Evolutionary conservation across 2,888 invertebrate species (phyloP).

Genomic region (Ellobium chinense): DNA sequence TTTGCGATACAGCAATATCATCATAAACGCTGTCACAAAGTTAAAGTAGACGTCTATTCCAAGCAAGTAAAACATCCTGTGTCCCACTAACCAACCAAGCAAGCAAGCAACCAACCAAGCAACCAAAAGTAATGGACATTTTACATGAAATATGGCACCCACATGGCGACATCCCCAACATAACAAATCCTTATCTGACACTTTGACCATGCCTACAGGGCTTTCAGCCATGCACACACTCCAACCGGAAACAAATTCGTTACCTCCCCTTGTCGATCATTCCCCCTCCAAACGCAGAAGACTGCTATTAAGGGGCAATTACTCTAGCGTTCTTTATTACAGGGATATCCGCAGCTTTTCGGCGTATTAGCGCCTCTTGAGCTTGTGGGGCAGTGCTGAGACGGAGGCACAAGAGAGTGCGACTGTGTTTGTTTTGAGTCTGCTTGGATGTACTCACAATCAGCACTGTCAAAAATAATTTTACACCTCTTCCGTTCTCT

Average conservation of each 20-base stretch:
- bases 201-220: background rate
- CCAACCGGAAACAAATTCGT: conserved; percentile 35
- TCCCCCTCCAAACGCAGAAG: conserved; percentile 20
- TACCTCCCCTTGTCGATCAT: conserved; percentile 33
- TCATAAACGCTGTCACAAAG: too few species aligned
- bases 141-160: background rate
- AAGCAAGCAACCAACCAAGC: background rate
- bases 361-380: conserved; percentile 11
- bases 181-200: background rate
- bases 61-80: background rate
- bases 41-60: too few species aligned
- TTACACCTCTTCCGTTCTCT: too few species aligned
- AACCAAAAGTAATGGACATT: background rate
- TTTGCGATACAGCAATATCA: too few species aligned
- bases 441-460: background rate
- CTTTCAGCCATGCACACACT: background rate
- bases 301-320: conserved; percentile 37
- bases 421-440: background rate
- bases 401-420: background rate
- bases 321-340: conserved; percentile 31
- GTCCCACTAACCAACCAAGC: background rate
- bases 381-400: background rate
- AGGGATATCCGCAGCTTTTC: conserved; percentile 28
- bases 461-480: too few species aligned
- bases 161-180: background rate